Evolutionary conservation across 2,797 vertebrate genomes (phyloP), one percentile per base, ranked within the genome.

Genomic region (Notolabrus celidotus): DNA sequence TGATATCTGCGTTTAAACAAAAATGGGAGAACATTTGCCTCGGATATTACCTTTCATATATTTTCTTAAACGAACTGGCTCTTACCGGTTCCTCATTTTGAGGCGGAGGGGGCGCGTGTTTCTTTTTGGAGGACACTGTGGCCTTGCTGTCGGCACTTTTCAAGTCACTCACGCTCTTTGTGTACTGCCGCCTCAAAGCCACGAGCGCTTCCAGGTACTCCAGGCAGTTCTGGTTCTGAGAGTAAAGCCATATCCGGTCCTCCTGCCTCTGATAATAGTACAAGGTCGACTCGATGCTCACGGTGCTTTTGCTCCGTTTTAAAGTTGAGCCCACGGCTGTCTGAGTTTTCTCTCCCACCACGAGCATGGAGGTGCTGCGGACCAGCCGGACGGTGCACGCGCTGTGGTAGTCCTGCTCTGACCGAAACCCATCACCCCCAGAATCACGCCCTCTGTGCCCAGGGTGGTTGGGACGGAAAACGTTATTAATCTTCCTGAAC

Each of bases 141-240:
- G 94, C 92, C 51, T 88, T 72, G 19, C 65, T 65, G 14, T 79
- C 90, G 8, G 66, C 81, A 6, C 88, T 86, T 71, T 95, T 96
- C 66, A 98, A 80, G 53, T 96, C 94, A 14, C 89, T 93, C 57
- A 97, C 87, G 34, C 93, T 96, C 69, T 95, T 92, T 5, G 95
- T 93, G 51, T 99, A 99, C 15, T 96, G 96, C 29, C 94, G 94
- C 64, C 98, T 94, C 86, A 99, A 87, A 22, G 96, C 96, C 77
- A 98, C 94, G 10, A 99, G 92, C 3, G 97, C 97, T 81, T 97
- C 96, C 59, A 99, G 86, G 75, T 99, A 99, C 78, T 97, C 96
- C 53, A 99, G 84, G 54, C 97, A 99, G 88, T 97, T 95, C 82
- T 97, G 97, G 54, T 97, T 95, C 88, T 96, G 97, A 1, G 95